Evolutionary conservation across 2,797 vertebrate genomes (phyloP).

Genomic region (Phalanger gymnotis): DNA sequence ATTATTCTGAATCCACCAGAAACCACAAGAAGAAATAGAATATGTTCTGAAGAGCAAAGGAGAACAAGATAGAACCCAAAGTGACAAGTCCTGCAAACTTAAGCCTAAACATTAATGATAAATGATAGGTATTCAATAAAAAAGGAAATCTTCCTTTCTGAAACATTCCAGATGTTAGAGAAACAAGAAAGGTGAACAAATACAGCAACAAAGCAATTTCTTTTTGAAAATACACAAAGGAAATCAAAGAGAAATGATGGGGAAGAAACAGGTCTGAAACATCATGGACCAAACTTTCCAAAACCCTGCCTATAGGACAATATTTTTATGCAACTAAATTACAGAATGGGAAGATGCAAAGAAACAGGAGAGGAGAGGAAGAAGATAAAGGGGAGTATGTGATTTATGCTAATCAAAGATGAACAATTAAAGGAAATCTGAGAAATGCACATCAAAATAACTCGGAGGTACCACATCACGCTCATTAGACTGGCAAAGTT

Average conservation of each 20-base stretch:
- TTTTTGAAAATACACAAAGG: background rate
- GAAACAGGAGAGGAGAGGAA: background rate
- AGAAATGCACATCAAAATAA: background rate
- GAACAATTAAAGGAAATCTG: background rate
- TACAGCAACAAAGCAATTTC: background rate
- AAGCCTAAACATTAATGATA: background rate
- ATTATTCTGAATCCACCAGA: background rate
- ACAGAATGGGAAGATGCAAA: background rate
- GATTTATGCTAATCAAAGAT: background rate
- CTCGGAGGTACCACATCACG: background rate
- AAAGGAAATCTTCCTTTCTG: background rate
- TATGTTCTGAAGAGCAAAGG: background rate
- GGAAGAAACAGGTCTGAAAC: background rate
- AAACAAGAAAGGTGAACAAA: background rate
- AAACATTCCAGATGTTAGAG: background rate
- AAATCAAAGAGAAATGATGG: background rate
- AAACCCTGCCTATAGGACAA: background rate
- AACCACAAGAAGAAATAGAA: background rate
- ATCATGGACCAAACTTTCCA: background rate
- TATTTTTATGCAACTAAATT: background rate
- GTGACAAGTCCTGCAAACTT: background rate
- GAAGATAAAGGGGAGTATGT: background rate
- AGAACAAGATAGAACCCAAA: background rate
- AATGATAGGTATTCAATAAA: background rate
- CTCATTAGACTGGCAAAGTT: background rate